Evolutionary conservation across 2,113 vertebrate genomes (phyloP).

Genomic region (Pelusios castaneus): DNA sequence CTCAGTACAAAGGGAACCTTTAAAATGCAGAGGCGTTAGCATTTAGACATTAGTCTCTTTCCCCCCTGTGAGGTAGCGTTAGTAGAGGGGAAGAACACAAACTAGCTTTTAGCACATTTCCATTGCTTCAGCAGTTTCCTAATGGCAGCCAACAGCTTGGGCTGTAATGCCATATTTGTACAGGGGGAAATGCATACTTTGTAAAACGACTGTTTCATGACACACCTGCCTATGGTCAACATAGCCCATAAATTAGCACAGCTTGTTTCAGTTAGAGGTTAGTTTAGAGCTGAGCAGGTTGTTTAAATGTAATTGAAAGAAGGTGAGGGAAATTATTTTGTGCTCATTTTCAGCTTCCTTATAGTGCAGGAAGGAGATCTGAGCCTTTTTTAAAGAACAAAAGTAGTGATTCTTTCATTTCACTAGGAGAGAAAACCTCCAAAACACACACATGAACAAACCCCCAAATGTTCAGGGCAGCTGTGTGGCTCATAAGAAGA

Average conservation of each 20-base stretch:
- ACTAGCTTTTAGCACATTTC: background rate
- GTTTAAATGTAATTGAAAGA: background rate
- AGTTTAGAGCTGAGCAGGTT: background rate
- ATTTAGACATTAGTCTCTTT: background rate
- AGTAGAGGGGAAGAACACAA: background rate
- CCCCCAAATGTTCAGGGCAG: background rate
- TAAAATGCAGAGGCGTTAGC: background rate
- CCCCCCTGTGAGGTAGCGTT: background rate
- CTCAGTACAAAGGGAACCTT: background rate
- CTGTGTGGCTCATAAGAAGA: background rate
- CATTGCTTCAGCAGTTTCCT: background rate
- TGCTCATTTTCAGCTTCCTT: background rate
- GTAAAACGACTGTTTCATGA: background rate
- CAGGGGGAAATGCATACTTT: background rate
- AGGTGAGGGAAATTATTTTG: rapidly evolving
- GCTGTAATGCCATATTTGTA: background rate
- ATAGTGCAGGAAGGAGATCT: background rate
- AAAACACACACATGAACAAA: background rate
- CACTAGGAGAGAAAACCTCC: background rate
- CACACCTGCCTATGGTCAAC: rapidly evolving
- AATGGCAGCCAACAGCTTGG: background rate
- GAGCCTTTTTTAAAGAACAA: background rate
- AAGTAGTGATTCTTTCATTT: background rate
- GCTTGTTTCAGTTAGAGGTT: background rate
- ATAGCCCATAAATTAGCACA: background rate